Base-by-base conservation (phyloP, 2,113 vertebrate genomes). In the Sylvietta virens region DNA sequence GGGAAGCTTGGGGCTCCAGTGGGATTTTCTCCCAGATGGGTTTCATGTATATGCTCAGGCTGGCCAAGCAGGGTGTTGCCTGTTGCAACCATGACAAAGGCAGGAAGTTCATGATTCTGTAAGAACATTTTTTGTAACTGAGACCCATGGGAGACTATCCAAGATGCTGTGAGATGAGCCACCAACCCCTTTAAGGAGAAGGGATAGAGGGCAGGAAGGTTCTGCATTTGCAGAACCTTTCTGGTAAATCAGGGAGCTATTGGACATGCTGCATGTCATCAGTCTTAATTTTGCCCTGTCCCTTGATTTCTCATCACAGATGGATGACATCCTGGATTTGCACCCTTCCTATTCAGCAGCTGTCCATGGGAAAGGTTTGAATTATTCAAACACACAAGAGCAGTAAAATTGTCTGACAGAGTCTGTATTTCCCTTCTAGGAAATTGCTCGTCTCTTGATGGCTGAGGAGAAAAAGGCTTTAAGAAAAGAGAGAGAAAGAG, bases 391-490 rank as follows among this genome's bases (percentile, higher is more conserved):
- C 28, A 8, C 13, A 7, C 16, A 64, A 45, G 14, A 81, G 11
- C 33, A 66, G 11, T 51, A 67, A n/a, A 65, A 35, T 20, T 2
- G 0, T 71, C 61, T 90, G 76, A 83, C 6, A 2, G 15, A 30
- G 1, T 77, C 56, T 91, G 28, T 54, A 11, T 94, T 87, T 90
- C 50, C 11, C 62, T 94, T 64, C 35, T 91, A 99, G 99, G 99
- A 99, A 98, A 98, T 99, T 3, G 99, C 99, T 71, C 98, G 99
- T 22, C 97, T 98, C 92, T 79, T 99, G 78, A 99, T 99, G 99
- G 99, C 98, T 22, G 98, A 99, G 96, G 99, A 99, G 95, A 99
- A 99, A 92, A 98, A 97, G 91, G 98, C 98, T 77, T 98, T 98
- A 85, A 99, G 96, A 91, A 99, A 98, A 95, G 98, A 94, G 31